Evolutionary conservation across 2,888 invertebrate species (phyloP), one percentile per base, ranked within the genome.

Genomic region (Heliconius ethilla): DNA sequence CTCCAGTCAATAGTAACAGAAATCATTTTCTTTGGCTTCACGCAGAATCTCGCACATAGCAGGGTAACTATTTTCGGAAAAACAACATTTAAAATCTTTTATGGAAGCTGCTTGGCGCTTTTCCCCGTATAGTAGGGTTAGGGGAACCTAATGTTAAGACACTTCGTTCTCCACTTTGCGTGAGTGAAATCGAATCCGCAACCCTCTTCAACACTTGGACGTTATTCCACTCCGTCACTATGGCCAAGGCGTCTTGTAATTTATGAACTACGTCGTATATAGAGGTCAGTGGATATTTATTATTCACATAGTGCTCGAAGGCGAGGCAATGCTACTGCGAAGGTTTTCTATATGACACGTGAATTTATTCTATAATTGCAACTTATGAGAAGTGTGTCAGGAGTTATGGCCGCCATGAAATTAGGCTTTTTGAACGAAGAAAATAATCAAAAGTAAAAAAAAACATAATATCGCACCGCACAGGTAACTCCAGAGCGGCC

Each of bases 291-390:
- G 65, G 4, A 51, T 66, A 40, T 15, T 77, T 77, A 74, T 73
- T 67, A 77, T 77, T 55, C 77, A 66, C 22, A 18, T 18, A 25
- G 67, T 59, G 72, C 59, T 72, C 59, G 59, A 74, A 65, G 51
- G 51, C 51, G 51, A 51, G 51, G 78, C 73, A 77, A 78, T 76
- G 75, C 69, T 78, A 79, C 77, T 77, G 70, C 62, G 75, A 75
- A 75, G 75, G 72, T 78, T 78, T 77, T 70, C 70, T 75, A 73
- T 33, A 29, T 5, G 76, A 77, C 73, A 62, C 73, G 72, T 66
- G 67, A 29, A 29, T 59, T 15, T 72, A 18, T 72, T 59, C 55
- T 72, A 72, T 72, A 59, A 72, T 59, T 72, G 72, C 72, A 72
- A n/a, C 9, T 59, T 59, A 22, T 72, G n/a, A 59, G 45, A 70